Percentiles rank a stretch among this genome's conserved stretches.
phyloP scores from a whole-genome alignment of 2,888 invertebrate genomes.

The Erebia aethiops region DNA sequence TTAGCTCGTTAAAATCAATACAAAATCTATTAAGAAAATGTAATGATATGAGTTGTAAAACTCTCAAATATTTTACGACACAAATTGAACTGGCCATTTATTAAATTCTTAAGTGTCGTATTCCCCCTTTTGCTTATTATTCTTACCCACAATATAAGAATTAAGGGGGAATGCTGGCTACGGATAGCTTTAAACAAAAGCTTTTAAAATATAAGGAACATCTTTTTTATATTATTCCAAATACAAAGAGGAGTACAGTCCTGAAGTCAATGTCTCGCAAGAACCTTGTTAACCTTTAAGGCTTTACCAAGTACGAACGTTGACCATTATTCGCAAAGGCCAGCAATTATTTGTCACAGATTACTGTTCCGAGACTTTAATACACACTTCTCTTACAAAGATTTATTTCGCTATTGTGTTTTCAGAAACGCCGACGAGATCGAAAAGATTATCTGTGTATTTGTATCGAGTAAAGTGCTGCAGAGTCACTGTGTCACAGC shows the following conservation, averaged over 20 bases:
- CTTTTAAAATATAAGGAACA: not conserved
- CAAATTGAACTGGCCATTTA: constrained; percentile 3
- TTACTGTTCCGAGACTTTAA: constrained; percentile 34
- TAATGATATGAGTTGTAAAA: no score
- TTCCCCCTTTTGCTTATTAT: no score
- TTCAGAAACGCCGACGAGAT: constrained; percentile 18
- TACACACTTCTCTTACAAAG: constrained; percentile 24
- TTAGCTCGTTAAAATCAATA: no score
- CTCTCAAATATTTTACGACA: not conserved
- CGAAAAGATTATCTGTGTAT: constrained; percentile 10
- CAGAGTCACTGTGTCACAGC: not conserved
- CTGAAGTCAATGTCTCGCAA: constrained; percentile 35
- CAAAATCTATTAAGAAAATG: no score
- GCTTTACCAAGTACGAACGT: constrained; percentile 49
- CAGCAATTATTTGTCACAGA: constrained; percentile 49
- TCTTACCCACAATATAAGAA: no score
- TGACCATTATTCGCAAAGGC: constrained; percentile 47
- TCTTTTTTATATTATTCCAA: constrained; percentile 11
- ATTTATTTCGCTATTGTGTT: constrained; percentile 35
- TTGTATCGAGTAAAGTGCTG: constrained; percentile 29
- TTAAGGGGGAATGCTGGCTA: no score
- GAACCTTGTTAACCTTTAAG: constrained; percentile 56
- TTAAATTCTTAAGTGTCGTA: not conserved
- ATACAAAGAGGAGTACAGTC: constrained; percentile 18
- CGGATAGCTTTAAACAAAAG: not conserved